Evolutionary conservation across 2,888 invertebrate genomes (phyloP).

Genomic region (Bhutanitis thaidina): DNA sequence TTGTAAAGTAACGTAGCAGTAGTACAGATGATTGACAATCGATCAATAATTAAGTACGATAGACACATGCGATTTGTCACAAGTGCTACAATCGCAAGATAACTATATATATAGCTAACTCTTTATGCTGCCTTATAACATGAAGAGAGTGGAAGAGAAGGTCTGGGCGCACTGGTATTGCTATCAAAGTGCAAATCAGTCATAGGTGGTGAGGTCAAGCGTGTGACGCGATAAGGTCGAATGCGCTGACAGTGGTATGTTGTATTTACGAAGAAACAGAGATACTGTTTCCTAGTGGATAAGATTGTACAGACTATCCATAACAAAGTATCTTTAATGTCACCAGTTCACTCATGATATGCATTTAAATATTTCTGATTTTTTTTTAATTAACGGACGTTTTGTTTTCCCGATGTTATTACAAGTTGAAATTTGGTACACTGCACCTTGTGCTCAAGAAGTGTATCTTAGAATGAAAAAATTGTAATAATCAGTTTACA

Average conservation of each 20-base stretch:
- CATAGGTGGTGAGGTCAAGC: conserved; percentile 59
- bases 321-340: conserved; percentile 20
- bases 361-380: too few species aligned
- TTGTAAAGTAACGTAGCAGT: neutral
- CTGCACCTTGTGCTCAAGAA: too few species aligned
- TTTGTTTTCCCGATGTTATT: too few species aligned
- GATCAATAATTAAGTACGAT: conserved; percentile 43
- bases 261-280: conserved; percentile 41
- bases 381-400: too few species aligned
- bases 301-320: conserved; percentile 14
- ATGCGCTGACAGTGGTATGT: conserved; percentile 53
- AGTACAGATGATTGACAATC: conserved; percentile 35
- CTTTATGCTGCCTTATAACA: conserved; percentile 10
- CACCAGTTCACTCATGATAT: too few species aligned
- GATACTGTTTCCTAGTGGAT: conserved; percentile 43
- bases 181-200: conserved; percentile 63
- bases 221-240: conserved; percentile 42
- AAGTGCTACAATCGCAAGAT: conserved; percentile 37
- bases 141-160: conserved; percentile 22
- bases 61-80: conserved; percentile 50
- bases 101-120: conserved; percentile 16
- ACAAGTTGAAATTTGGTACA: too few species aligned
- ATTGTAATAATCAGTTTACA: too few species aligned
- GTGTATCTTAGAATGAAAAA: too few species aligned
- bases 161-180: conserved; percentile 36